Base-by-base conservation (phyloP, 2,888 invertebrate genomes). In the Sminthurinus aureus region DNA sequence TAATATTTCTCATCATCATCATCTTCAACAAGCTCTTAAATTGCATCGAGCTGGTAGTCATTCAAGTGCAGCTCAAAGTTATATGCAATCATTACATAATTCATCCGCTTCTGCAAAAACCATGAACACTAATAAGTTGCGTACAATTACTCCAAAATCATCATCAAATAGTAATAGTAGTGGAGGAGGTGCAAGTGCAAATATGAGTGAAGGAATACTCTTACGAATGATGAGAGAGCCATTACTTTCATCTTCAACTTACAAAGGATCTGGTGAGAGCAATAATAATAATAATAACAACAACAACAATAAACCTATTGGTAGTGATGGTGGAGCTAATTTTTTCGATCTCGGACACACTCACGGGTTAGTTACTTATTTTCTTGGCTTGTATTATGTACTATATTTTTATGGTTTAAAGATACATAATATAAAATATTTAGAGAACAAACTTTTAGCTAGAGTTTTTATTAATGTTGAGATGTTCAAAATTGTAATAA, bases 211-310 rank as follows among this genome's bases (percentile, higher is more conserved):
- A 83, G 88, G 88, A 12, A 88, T 88, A 38, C 83, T 88, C 9
- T 84, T 87, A 84, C 83, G 88, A 76, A 88, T 88, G 88, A 87
- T 86, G 83, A 80, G 88, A 74, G 88, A 88, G 38, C 88, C 88
- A 38, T 82, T 87, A 4, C 86, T 87, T n/a, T 83, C 85, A 8
- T 69, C 83, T 20, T 69, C 82, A 12, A 73, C 78, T 13, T 66
- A 79, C 4, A 80, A 75, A 58, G 64, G 82, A 50, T 76, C 58
- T 66, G 51, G 74, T 0, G 69, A 66, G 12, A 79, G 77, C 38
- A 64, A 15, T 11, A 52, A 52, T 3, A 50, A 38, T 51, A 81
- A 66, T 0, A 52, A 66, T 8, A 22, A 50, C 24, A 71, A 24
- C 38, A 81, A 66, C 0, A 52, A 66, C 8, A 26, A 58, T 15